Evolutionary conservation across 2,113 vertebrate species (phyloP), one percentile per base, ranked within the genome.

Genomic region (Apaloderma vittatum): DNA sequence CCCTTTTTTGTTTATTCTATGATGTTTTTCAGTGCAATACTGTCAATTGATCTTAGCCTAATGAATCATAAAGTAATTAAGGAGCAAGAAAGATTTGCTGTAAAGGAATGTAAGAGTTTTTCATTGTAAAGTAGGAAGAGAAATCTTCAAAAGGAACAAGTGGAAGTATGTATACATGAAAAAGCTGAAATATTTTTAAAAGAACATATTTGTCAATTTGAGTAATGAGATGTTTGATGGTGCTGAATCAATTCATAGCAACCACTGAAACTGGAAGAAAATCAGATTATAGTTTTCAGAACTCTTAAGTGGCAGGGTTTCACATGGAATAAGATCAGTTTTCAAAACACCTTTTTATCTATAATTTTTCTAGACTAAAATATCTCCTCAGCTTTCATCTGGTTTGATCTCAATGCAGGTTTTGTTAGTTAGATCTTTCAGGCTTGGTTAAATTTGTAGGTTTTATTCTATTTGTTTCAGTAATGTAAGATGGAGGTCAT

Each of bases 151-250:
- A 57, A 81, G 23, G 29, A 77, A 17, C 6, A 52, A 61, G 43
- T 27, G 43, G 22, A 52, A 68, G 13, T 29, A 65, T 57, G 12
- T 15, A 7, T 8, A 43, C 11, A n/a, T 27, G 13, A 46, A 52
- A 66, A 78, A 32, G 4, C 12, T 81, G 19, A 85, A 57, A n/a
- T 70, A n/a, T 40, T 75, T 61, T 19, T 17, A 34, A 32, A 51
- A 65, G 36, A 0, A 0, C 1, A 0, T 29, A 11, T 27, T 37
- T 65, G 2, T 59, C 15, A 37, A 34, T 59, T 73, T 40, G 5
- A 57, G 10, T 7, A 30, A 36, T 36, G 18, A 57, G 14, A 15
- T 32, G 71, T 79, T 76, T 34, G 17, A 10, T 29, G 20, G 3
- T 26, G 26, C 11, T 10, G 32, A 15, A 61, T 57, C 32, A 61